Base-by-base conservation (phyloP, 2,113 vertebrate species). In the zebrafish (Danio rerio) region DNA sequence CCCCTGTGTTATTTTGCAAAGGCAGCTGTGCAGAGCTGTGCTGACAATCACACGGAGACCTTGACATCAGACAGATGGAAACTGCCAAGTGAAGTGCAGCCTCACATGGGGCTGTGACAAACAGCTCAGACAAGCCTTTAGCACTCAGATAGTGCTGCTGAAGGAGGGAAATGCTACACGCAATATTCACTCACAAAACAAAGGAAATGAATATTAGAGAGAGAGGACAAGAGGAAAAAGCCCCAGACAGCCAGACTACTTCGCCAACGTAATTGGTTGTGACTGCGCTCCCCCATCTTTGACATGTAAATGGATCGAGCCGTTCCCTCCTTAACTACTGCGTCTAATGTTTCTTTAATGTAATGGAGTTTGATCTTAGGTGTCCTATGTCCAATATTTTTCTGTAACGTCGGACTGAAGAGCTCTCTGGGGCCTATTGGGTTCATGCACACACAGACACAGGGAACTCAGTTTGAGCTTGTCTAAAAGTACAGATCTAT, bases 301-400 rank as follows among this genome's bases (percentile, higher is more conserved):
- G 94, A 93, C 94, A 92, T 93, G 88, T 92, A 94, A 95, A 89
- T 92, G 89, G 78, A 92, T 87, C 81, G 71, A 85, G 59, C 69
- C 72, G 4, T 78, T 70, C 80, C 59, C 62, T 80, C 68, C 82
- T 80, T 87, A 76, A 90, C 83, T 74, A 88, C 87, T 85, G 91
- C 88, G 90, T 94, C 91, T 95, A 94, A 93, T 92, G 90, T 94
- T 95, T 93, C 92, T 91, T 91, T 95, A 94, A 95, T 92, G 92
- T 92, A 91, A 93, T 92, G 93, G 92, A 93, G 92, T 94, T 94
- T 94, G 94, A 95, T 93, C 88, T 90, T 84, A 89, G 89, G 91
- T 93, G 92, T 93, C 93, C 88, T 88, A 88, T 91, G 84, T 85
- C 93, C 92, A 91, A 92, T 93, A 93, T 91, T 88, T 90, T 91